Evolutionary conservation across 2,797 vertebrate species (phyloP).

Genomic region (Capromys pilorides): DNA sequence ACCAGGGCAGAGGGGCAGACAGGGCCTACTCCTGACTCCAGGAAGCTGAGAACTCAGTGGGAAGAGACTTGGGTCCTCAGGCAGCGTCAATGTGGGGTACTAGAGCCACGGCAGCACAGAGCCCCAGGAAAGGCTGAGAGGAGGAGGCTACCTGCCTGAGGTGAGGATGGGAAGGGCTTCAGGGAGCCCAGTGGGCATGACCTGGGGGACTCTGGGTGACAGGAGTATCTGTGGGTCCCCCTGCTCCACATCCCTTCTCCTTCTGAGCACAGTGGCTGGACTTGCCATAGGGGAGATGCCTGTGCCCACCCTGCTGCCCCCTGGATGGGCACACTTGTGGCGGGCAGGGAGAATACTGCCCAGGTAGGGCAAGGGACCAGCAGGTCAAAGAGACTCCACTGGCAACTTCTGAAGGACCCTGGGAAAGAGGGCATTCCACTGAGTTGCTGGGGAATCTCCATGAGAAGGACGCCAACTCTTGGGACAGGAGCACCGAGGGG

Average conservation of each 20-base stretch:
- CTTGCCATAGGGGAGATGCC: neutral
- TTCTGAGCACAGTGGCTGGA: neutral
- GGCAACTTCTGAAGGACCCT: neutral
- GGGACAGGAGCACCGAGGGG: neutral
- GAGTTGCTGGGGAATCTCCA: neutral
- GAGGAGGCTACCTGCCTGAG: neutral
- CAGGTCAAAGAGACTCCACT: neutral
- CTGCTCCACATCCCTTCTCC: neutral
- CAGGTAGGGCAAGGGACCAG: neutral
- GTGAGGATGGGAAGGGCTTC: neutral
- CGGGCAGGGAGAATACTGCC: neutral
- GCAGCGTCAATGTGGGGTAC: neutral
- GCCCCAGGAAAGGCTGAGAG: neutral
- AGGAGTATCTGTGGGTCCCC: neutral
- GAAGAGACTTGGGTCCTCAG: neutral
- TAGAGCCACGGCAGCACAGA: neutral
- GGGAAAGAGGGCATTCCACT: neutral
- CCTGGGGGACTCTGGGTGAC: neutral
- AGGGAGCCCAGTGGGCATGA: neutral
- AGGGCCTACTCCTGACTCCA: neutral
- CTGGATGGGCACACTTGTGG: neutral
- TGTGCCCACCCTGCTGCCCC: neutral
- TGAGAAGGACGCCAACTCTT: neutral
- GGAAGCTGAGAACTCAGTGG: neutral
- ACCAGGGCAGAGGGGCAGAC: neutral